These are phyloP conservation scores for Aradophagus sp. DNA, from an alignment of 1,140 invertebrate genomes.

Conservation along the genomic window DNA sequence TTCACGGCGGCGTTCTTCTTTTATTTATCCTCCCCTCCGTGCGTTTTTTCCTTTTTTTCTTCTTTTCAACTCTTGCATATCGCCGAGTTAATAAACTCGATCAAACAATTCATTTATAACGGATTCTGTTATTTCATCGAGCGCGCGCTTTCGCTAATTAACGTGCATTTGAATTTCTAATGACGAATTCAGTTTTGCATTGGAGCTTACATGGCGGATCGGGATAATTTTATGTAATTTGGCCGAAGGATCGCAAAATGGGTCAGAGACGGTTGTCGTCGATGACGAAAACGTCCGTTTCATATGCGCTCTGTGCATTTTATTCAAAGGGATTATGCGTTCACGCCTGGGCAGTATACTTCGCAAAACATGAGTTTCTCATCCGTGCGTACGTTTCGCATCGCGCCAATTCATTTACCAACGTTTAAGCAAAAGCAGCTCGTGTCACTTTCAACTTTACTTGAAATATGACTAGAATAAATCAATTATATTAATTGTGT, in stretches of 20 bases:
- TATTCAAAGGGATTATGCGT: slow-evolving; percentile 28
- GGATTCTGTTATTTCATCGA: slow-evolving; percentile 3
- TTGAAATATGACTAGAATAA: no score
- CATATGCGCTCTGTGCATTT: slow-evolving; percentile 32
- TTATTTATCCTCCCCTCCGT: no score
- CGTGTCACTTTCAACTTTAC: no score
- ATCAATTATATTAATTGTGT: no score
- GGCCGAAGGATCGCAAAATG: slow-evolving; percentile 10
- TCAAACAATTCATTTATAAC: slow-evolving; percentile 10
- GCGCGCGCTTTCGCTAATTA: slow-evolving; percentile 9
- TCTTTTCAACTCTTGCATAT: no score
- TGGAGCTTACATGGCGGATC: slow-evolving; percentile 22
- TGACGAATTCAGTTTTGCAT: slow-evolving; percentile 1
- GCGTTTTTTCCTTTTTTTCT: no score
- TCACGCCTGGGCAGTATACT: slow-evolving; percentile 13
- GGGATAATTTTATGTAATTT: slow-evolving; percentile 33
- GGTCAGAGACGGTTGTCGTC: slow-evolving; percentile 5
- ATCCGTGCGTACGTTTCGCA: not conserved
- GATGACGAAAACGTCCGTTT: slow-evolving; percentile 27
- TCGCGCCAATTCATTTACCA: slow-evolving; percentile 9
- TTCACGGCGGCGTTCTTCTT: slow-evolving; percentile 3
- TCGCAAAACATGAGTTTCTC: slow-evolving; percentile 6
- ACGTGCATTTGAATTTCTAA: slow-evolving; percentile 27
- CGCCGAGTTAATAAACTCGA: slow-evolving; percentile 27
- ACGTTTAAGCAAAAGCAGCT: slow-evolving; percentile 11